Evolutionary conservation across 1,140 invertebrate genomes (phyloP), one percentile per base, ranked within the genome.

Genomic region (Drosophila kohkoa): DNA sequence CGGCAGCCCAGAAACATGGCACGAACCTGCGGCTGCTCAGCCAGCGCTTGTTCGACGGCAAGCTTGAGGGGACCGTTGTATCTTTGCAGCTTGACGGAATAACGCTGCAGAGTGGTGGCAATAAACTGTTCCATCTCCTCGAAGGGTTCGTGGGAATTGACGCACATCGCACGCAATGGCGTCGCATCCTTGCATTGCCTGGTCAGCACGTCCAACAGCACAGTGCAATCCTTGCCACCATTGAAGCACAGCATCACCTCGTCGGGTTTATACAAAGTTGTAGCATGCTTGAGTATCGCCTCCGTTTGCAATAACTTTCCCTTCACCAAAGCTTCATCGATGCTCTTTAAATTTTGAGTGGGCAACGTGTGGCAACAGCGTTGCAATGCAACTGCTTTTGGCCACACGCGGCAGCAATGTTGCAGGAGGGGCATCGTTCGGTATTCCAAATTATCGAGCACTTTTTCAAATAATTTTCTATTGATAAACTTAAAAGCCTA

Each of bases 161-260:
- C 96, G 83, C 97, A 97, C 1, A 98, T 88, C 10, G 95, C 93
- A 86, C 94, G 94, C 7, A 97, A 28, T 1, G 51, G 77, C 54
- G 78, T 66, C 59, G 48, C 41, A 10, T 32, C 46, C 0, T 54
- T 49, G 7, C 35, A 20, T 5, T 57, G n/a, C 28, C 63, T 81
- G 11, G 65, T 20, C 5, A 90, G n/a, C 20, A 99, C 91, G 93
- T 99, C 97, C 57, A 99, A 93, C 15, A 99, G 93, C 1, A 96
- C 97, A 4, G 98, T 98, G 90, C 98, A 99, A 93, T 99, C 98
- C 93, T 99, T 99, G 1, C 98, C 98, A 10, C 98, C 98, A 93
- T 99, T 99, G 88, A 99, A 99, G 66, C 97, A 96, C 45, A 99
- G 79, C 92, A 98, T 97, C 51, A 98, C 92, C 92, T 98, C 95